phyloP scores from a whole-genome alignment of 2,113 vertebrate genomes.

The Scolopax mira region DNA sequence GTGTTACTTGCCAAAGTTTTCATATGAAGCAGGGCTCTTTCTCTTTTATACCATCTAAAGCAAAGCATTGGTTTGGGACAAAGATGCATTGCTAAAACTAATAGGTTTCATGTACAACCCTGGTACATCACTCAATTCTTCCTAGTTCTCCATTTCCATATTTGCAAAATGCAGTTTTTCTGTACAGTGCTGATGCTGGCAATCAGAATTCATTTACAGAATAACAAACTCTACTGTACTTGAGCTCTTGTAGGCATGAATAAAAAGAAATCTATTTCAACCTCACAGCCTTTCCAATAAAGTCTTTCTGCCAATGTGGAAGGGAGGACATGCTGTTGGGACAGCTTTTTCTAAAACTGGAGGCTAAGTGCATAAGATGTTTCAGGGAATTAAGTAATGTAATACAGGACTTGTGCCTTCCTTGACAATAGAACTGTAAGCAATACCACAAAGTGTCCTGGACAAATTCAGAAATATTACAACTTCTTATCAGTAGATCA shows the following conservation, averaged over 20 bases:
- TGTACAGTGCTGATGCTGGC: background rate
- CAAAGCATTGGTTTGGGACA: background rate
- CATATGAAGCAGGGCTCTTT: background rate
- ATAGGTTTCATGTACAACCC: background rate
- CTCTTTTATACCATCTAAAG: background rate
- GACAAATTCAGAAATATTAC: background rate
- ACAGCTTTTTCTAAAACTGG: background rate
- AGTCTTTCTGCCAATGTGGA: background rate
- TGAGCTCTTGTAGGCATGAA: background rate
- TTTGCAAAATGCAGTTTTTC: constrained; percentile 6
- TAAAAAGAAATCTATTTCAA: background rate
- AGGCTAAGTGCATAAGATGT: background rate
- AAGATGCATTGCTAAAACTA: background rate
- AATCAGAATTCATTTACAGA: background rate
- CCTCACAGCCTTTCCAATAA: background rate
- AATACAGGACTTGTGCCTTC: background rate
- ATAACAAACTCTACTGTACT: background rate
- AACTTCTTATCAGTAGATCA: background rate
- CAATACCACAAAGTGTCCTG: background rate
- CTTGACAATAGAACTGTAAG: background rate
- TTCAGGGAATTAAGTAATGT: background rate
- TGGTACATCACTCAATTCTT: background rate
- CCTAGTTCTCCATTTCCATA: background rate
- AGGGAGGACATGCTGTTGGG: background rate
- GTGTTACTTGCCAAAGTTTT: background rate